A percentile compares a stretch with the other conserved stretches of the same genome.
Evolutionary conservation across 2,797 vertebrate genomes (phyloP).

Genomic region (Choloepus didactylus): DNA sequence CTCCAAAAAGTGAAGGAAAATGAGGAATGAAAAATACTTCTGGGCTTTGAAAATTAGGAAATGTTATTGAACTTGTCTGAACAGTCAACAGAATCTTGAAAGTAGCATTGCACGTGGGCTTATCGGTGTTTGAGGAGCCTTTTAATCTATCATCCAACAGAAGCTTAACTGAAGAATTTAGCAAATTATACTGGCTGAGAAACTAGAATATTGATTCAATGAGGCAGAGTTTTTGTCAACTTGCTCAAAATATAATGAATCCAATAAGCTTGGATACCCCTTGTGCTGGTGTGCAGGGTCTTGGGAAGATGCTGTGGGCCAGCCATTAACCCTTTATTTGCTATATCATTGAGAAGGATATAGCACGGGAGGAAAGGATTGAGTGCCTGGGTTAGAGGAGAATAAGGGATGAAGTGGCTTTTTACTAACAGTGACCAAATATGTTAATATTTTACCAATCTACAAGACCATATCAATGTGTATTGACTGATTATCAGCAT

Average conservation of each 20-base stretch:
- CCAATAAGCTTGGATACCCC: background rate
- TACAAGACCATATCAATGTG: background rate
- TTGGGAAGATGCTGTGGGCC: background rate
- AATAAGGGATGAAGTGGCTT: background rate
- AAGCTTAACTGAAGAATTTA: constrained; percentile 14
- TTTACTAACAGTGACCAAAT: background rate
- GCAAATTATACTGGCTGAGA: constrained; percentile 5
- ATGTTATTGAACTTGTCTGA: background rate
- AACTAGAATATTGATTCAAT: background rate
- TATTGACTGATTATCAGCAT: background rate
- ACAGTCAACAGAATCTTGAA: background rate
- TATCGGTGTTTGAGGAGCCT: background rate
- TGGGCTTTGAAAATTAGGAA: constrained; percentile 34
- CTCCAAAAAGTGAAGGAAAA: constrained; percentile 50
- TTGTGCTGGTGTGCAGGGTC: background rate
- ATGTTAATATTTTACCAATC: background rate
- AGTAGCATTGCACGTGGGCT: background rate
- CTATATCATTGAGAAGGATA: background rate
- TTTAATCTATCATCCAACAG: constrained; percentile 15
- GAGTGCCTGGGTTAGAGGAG: background rate
- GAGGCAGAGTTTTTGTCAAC: constrained; percentile 15
- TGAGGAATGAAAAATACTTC: constrained; percentile 22
- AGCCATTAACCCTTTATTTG: background rate
- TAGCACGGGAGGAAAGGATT: background rate
- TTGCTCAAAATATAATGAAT: constrained; percentile 25